A percentile compares a stretch with the other conserved stretches of the same genome.
Conservation (phyloP, 2,113 vertebrate species). For the Anoplopoma fimbria region DNA sequence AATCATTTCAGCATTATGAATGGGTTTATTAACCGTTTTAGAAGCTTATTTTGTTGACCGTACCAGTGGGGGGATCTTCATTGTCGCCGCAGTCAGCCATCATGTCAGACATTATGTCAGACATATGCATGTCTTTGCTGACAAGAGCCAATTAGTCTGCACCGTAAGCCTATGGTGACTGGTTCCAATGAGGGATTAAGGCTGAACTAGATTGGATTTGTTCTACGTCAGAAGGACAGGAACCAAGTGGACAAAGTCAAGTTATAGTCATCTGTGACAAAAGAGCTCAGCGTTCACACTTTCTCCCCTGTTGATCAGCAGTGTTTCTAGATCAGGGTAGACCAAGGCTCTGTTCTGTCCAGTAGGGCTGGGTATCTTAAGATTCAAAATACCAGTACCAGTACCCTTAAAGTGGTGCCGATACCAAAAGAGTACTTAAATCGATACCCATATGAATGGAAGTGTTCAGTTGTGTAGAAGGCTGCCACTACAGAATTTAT, state of each 20-base stretch:
- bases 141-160: constrained; percentile 41
- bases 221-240: constrained; percentile 45
- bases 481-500: no score
- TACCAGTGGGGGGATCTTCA: background rate
- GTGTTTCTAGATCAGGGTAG: background rate
- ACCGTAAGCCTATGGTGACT: constrained; percentile 2
- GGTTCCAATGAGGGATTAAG: constrained; percentile 61
- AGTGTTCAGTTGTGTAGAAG: no score
- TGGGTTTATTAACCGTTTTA: background rate
- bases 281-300: constrained; percentile 12
- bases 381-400: no score
- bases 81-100: background rate
- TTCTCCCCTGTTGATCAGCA: background rate
- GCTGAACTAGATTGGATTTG: constrained; percentile 62
- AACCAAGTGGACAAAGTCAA: constrained; percentile 17
- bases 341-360: constrained; percentile 1
- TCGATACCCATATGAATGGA: no score
- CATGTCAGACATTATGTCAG: constrained; percentile 18
- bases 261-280: constrained; percentile 1
- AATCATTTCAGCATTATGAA: background rate
- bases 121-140: background rate
- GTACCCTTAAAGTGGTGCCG: no score
- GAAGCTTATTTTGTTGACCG: background rate
- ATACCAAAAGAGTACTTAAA: no score
- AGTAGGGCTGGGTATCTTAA: no score